Percentiles rank a stretch among this genome's conserved stretches.
Evolutionary conservation across 2,888 invertebrate species (phyloP).

Genomic region (Sesia apiformis): DNA sequence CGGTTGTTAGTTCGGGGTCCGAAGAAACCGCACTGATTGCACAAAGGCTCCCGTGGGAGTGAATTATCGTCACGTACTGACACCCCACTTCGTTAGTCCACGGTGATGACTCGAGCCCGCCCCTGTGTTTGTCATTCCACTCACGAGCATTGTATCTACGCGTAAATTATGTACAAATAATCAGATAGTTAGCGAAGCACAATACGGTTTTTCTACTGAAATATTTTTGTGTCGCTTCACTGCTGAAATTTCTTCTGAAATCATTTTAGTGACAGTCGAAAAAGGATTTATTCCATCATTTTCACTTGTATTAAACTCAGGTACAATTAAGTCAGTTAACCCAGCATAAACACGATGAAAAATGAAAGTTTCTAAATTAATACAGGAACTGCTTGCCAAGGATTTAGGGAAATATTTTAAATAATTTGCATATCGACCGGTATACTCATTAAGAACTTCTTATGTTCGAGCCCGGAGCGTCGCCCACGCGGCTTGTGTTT

Average conservation of each 20-base stretch:
- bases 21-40: constrained; percentile 70
- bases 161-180: background rate
- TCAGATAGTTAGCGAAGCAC: too few relatives aligned
- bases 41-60: constrained; percentile 65
- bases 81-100: constrained; percentile 58
- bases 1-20: constrained; percentile 16
- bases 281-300: background rate
- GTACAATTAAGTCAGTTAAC: background rate
- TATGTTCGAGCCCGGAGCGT: background rate
- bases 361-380: background rate
- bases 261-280: too few relatives aligned
- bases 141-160: constrained; percentile 8
- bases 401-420: too few relatives aligned
- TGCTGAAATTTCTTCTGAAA: too few relatives aligned
- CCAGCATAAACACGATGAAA: background rate
- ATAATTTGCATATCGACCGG: constrained; percentile 5
- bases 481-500: constrained; percentile 2
- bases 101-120: constrained; percentile 1
- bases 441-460: background rate
- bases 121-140: constrained; percentile 16
- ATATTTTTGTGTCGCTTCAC: too few relatives aligned
- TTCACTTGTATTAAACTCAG: constrained; percentile 1
- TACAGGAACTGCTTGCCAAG: background rate
- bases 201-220: too few relatives aligned
- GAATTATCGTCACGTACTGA: constrained; percentile 62